Evolutionary conservation across 1,140 invertebrate genomes (phyloP), one percentile per base, ranked within the genome.

Genomic region (Ceratina calcarata): DNA sequence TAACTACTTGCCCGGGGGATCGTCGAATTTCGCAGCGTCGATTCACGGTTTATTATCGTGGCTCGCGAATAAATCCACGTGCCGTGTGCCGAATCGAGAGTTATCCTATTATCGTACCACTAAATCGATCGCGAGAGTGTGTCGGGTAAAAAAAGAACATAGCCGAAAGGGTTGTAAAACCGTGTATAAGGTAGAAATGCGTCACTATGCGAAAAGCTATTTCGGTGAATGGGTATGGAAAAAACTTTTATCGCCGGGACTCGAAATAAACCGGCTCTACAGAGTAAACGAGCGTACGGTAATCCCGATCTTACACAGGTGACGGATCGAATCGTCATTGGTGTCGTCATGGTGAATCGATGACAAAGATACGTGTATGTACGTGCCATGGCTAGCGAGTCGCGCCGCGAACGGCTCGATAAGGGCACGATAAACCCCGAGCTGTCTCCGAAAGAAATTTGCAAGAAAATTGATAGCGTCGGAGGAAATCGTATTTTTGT

Each of bases 341-440:
- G 27, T 64, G 78, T 85, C 82, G 78, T 84, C 78, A 81, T 75
- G 60, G 69, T 62, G 65, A 85, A 84, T 85, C 82, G 32, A 85
- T 84, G 83, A 85, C 78, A 78, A 32, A 62, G 45, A 18, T 65
- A 16, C 16, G 22, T 61, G 27, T 74, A 58, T n/a, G n/a, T n/a
- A n/a, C n/a, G n/a, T n/a, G n/a, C n/a, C n/a, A n/a, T n/a, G n/a
- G n/a, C n/a, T n/a, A n/a, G n/a, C n/a, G n/a, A n/a, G n/a, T n/a
- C n/a, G n/a, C n/a, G n/a, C n/a, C n/a, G n/a, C n/a, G n/a, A n/a
- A n/a, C 62, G 70, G 62, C 53, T 79, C 77, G 37, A 79, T 58
- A 58, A 72, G 20, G 16, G 15, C 57, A 24, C 74, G 37, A 58
- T n/a, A 45, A 45, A 45, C 37, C 37, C 37, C 6, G 37, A 8